Evolutionary conservation across 2,113 vertebrate species (phyloP), one percentile per base, ranked within the genome.

Genomic region (Strix uralensis): DNA sequence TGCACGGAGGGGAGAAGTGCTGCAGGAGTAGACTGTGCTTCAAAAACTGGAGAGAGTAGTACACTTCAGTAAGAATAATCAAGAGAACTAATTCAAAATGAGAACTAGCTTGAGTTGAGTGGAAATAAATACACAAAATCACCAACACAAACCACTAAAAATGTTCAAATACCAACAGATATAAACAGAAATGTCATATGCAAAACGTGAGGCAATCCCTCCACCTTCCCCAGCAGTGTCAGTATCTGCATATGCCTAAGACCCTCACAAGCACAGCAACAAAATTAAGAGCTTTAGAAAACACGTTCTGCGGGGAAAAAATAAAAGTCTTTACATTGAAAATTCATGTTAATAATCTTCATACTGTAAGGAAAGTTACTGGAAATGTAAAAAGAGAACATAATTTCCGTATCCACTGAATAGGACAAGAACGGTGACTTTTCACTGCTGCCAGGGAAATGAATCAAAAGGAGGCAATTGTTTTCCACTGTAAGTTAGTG

Each of bases 281-380:
- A 69, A 62, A 47, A 58, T 42, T 9, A 36, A 57, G 15, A 71
- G 18, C 20, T 79, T 88, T 13, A 79, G 36, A 70, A 79, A 86
- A 74, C 4, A 29, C 3, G 7, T 12, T 46, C 10, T 30, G 3
- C 1, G 9, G 12, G 4, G 2, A 8, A 29, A 8, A 12, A 27
- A 18, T 7, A 18, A 20, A 2, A 58, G 10, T 5, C 9, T 65
- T 42, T 19, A n/a, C 14, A 32, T 14, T 20, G 21, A 70, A 84
- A 77, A 58, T 26, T 30, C 3, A 36, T 4, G 5, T 11, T 77
- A 8, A 59, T 51, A 69, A 83, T 20, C 11, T 51, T 59, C 3
- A 82, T 46, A 74, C 17, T 11, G 3, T 12, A 77, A 58, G 22
- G 67, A 73, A 63, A 57, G 3, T 8, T 73, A 47, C 3, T 0